Evolutionary conservation across 2,888 invertebrate genomes (phyloP), one percentile per base, ranked within the genome.

Genomic region (Mythimna lalbum): DNA sequence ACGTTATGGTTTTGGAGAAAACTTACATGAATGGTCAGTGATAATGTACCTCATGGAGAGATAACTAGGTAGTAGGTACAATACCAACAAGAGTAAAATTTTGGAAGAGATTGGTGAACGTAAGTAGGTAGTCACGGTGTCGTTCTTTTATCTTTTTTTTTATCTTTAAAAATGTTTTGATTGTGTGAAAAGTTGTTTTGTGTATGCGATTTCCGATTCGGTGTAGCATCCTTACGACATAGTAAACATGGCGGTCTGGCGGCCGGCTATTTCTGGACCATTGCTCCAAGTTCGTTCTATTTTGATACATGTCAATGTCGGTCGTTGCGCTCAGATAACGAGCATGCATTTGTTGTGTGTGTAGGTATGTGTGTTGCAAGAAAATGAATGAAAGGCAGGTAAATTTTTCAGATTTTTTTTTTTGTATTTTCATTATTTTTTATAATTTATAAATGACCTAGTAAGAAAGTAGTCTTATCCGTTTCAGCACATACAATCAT

Each of bases 371-470:
- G 31, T 23, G 61, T 49, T 63, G 61, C 21, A 59, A 64, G 57
- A 50, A 50, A 33, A 23, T 55, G 33, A 91, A 93, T 91, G 82
- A 83, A 95, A 93, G 86, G 78, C 90, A 81, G 76, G 80, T 89
- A 84, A 86, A 94, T 93, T 96, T 96, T 96, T 91, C 92, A 89
- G 92, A 87, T 94, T 96, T 96, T 96, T 43, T n/a, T 94, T 96
- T 93, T 93, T 93, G 90, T 93, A 93, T 95, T 95, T 95, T 95
- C 90, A 91, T 93, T 90, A 92, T 95, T 94, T 95, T 96, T 95
- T 96, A 96, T 95, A 95, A 96, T 96, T 96, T 96, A 96, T 96
- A 96, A 96, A 96, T 96, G 96, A 96, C 96, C 96, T 96, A 96
- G 96, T 96, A 96, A 95, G 96, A 96, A 96, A 96, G 95, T 96